phyloP scores from a whole-genome alignment of 2,888 invertebrate species.

The Gnatocerus cornutus region DNA sequence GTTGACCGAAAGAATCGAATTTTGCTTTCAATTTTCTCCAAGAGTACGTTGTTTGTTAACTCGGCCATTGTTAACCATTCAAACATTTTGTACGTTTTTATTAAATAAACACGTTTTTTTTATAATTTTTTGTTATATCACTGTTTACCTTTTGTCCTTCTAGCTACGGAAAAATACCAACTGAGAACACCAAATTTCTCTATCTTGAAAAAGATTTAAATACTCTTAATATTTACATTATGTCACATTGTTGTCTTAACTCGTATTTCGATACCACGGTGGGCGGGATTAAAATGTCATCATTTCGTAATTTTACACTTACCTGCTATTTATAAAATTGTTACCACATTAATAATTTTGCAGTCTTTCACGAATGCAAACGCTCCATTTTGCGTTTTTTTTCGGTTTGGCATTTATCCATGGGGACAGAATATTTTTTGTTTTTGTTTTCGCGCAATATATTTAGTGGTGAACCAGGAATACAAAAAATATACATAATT shows the following conservation, averaged over 20 bases:
- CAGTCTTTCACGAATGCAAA: constrained; percentile 25
- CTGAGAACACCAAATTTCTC: not conserved
- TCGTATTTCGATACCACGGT: not conserved
- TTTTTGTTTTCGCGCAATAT: constrained; percentile 29
- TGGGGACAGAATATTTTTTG: constrained; percentile 22
- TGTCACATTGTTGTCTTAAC: not conserved
- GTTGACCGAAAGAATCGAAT: not conserved
- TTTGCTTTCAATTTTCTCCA: constrained; percentile 29
- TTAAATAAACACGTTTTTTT: constrained; percentile 30
- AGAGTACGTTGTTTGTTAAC: constrained; percentile 8
- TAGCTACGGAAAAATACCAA: constrained; percentile 12
- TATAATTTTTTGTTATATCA: constrained; percentile 19
- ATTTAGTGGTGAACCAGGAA: constrained; percentile 29
- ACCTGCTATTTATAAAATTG: constrained; percentile 3
- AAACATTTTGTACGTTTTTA: constrained; percentile 22
- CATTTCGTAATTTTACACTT: constrained; percentile 3
- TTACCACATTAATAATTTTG: not conserved
- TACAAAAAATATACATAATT: constrained; percentile 31
- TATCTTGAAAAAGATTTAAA: no score
- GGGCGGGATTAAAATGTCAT: constrained; percentile 7
- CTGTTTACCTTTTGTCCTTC: constrained; percentile 10
- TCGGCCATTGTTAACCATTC: constrained; percentile 6
- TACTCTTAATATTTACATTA: no score
- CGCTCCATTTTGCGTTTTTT: not conserved
- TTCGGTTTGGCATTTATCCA: constrained; percentile 23